These are phyloP conservation scores for Squalus acanthias DNA, from an alignment of 2,797 vertebrate genomes.

Conservation along the genomic window DNA sequence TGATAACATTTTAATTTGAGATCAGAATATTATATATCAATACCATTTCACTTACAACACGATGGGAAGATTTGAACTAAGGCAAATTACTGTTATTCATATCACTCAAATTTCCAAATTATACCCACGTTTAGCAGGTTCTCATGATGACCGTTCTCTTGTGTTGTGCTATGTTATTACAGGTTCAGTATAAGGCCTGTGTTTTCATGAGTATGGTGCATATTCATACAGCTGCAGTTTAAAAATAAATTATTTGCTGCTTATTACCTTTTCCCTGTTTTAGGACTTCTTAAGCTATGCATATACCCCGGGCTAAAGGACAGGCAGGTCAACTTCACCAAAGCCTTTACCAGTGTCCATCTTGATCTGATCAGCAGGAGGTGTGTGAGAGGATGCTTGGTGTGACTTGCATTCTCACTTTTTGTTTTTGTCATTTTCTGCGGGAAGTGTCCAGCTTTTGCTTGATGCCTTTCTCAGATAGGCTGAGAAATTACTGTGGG, in stretches of 20 bases:
- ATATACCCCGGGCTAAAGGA: not conserved
- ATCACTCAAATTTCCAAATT: not conserved
- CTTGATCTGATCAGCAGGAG: not conserved
- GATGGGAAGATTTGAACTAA: not conserved
- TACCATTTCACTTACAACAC: not conserved
- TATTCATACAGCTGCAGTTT: not conserved
- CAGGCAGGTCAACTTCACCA: not conserved
- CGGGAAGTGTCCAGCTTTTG: not conserved
- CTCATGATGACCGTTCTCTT: not conserved
- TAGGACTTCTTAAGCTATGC: not conserved
- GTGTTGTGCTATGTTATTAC: not conserved
- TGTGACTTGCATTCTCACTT: not conserved
- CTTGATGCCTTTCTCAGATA: not conserved
- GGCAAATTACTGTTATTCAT: not conserved
- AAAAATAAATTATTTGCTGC: not conserved
- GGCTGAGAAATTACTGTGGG: not conserved
- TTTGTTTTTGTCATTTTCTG: not conserved
- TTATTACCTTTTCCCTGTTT: not conserved
- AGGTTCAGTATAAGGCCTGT: not conserved
- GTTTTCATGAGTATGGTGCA: not conserved
- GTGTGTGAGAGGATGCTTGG: not conserved
- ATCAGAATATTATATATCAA: not conserved
- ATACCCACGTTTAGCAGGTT: not conserved
- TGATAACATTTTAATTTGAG: not conserved
- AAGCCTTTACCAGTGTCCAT: not conserved